Evolutionary conservation across 2,113 vertebrate species (phyloP).

Genomic region (Channa argus): DNA sequence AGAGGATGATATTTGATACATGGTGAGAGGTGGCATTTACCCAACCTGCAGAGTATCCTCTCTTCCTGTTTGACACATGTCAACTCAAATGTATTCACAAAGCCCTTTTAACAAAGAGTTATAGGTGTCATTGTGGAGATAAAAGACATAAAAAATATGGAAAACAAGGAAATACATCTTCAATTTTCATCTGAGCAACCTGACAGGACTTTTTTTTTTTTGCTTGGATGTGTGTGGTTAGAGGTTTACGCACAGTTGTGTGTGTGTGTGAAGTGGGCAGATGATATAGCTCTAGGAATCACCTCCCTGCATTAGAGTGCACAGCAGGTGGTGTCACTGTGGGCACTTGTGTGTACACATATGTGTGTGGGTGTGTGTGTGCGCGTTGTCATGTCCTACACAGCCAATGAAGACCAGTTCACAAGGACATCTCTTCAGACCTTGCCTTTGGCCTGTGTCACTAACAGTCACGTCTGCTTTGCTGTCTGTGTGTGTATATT

Average conservation of each 20-base stretch:
- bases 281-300: constrained; percentile 74
- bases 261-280: constrained; percentile 62
- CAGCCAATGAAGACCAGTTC: constrained; percentile 41
- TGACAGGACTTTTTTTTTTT: neutral
- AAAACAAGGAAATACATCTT: neutral
- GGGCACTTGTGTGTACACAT: constrained; percentile 16
- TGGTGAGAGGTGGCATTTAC: constrained; percentile 20
- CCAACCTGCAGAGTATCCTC: constrained; percentile 27
- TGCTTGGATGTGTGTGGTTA: constrained; percentile 10
- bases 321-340: constrained; percentile 65
- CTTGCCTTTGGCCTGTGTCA: constrained; percentile 76
- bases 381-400: constrained; percentile 35
- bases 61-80: neutral
- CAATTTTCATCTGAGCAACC: neutral
- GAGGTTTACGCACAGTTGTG: constrained; percentile 16
- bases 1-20: constrained; percentile 18
- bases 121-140: neutral
- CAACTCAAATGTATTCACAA: constrained; percentile 22
- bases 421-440: constrained; percentile 73
- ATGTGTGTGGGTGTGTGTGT: constrained; percentile 14
- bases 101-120: neutral
- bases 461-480: constrained; percentile 56
- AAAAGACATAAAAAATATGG: neutral
- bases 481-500: neutral
- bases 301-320: constrained; percentile 62